A percentile compares a stretch with the other conserved stretches of the same genome.
phyloP scores from a whole-genome alignment of 2,888 invertebrate genomes.

The Leptopterna dolabrata region DNA sequence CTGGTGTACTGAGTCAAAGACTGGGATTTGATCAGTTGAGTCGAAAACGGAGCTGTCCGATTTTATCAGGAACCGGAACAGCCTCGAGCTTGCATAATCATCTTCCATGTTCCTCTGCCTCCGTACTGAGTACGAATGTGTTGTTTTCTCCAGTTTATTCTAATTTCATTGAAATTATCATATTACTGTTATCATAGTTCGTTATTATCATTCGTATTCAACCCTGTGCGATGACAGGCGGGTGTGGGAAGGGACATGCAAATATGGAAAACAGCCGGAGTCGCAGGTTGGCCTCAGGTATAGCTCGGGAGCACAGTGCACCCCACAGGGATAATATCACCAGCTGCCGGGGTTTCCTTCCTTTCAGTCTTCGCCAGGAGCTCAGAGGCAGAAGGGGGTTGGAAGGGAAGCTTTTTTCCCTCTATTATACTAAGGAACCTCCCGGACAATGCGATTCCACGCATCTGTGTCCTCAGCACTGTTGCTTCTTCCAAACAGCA shows the following conservation, averaged over 20 bases:
- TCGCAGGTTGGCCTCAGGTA: constrained; percentile 35
- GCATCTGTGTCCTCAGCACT: constrained; percentile 40
- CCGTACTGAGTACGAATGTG: too few relatives aligned
- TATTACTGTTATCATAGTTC: too few relatives aligned
- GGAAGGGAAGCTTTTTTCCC: constrained; percentile 5
- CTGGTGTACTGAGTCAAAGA: too few relatives aligned
- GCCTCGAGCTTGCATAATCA: too few relatives aligned
- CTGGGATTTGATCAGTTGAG: too few relatives aligned
- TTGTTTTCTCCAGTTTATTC: too few relatives aligned
- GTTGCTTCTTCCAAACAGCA: constrained; percentile 33
- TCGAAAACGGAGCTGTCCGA: too few relatives aligned
- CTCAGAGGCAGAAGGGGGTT: background rate
- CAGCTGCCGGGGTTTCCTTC: constrained; percentile 4
- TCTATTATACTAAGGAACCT: constrained; percentile 28
- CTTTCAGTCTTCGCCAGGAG: background rate
- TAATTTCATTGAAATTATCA: too few relatives aligned
- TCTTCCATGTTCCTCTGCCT: too few relatives aligned
- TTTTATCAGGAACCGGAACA: too few relatives aligned
- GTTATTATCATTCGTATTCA: too few relatives aligned
- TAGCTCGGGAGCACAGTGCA: background rate
- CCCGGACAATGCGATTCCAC: constrained; percentile 32
- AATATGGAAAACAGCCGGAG: background rate
- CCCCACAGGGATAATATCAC: constrained; percentile 1
- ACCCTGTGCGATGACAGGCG: constrained; percentile 4
- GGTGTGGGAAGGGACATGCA: constrained; percentile 26